Evolutionary conservation across 2,797 vertebrate species (phyloP).

Genomic region (Chaenodraco wilsoni): DNA sequence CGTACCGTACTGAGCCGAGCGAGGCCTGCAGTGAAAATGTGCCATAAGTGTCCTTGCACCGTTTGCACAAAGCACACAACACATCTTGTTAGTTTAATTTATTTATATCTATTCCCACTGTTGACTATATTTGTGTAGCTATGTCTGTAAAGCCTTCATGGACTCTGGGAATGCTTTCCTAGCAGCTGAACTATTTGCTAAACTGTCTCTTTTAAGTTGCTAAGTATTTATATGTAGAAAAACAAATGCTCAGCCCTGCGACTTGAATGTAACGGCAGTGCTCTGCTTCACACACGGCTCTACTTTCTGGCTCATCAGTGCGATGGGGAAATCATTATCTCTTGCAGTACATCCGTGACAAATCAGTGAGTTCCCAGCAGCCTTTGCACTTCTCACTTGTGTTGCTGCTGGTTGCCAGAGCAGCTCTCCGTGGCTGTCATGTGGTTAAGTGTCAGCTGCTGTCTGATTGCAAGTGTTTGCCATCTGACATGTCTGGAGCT

Average conservation of each 20-base stretch:
- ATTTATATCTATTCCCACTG: neutral
- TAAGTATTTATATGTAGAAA: neutral
- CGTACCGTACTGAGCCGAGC: too few species aligned
- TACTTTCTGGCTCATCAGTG: neutral
- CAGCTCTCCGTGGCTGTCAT: constrained; percentile 1
- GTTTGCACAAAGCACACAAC: neutral
- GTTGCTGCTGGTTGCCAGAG: neutral
- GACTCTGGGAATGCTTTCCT: neutral
- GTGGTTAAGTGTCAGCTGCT: constrained; percentile 20
- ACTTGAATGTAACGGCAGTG: neutral
- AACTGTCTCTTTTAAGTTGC: neutral
- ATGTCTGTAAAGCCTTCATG: neutral
- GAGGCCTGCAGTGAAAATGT: too few species aligned
- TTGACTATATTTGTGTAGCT: neutral
- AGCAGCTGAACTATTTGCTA: neutral
- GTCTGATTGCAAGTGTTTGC: constrained; percentile 24
- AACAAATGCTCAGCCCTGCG: neutral
- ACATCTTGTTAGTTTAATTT: neutral
- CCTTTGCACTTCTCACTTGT: constrained; percentile 3
- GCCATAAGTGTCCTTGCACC: neutral
- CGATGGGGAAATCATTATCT: neutral
- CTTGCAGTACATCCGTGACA: neutral
- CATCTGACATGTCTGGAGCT: neutral
- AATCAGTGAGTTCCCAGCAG: neutral
- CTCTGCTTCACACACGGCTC: neutral